phyloP scores from a whole-genome alignment of 92 coral and sea anemone species.

The Parazoanthus swiftii region DNA sequence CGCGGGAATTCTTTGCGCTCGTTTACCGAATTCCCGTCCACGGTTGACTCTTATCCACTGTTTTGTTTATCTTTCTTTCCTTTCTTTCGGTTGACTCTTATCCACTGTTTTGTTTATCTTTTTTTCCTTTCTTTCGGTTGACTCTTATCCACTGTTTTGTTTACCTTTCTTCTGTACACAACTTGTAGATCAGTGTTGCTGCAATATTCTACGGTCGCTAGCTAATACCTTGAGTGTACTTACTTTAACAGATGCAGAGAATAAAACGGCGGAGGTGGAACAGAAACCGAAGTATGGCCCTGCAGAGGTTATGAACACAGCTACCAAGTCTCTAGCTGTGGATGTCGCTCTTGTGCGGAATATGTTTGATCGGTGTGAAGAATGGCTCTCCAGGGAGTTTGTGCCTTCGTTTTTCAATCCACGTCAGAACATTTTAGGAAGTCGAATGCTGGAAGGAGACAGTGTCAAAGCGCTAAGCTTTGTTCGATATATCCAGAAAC shows the following conservation, averaged over 20 bases:
- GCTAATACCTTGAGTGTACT: not conserved
- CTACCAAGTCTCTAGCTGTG: not conserved
- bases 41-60: no score
- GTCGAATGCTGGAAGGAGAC: slow-evolving; percentile 38
- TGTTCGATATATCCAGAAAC: slow-evolving; percentile 40
- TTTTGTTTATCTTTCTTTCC: no score
- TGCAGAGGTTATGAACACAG: slow-evolving; percentile 38
- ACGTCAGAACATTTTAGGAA: slow-evolving; percentile 48
- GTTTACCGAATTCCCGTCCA: no score
- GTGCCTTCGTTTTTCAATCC: slow-evolving; percentile 57
- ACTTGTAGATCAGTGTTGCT: no score
- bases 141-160: no score
- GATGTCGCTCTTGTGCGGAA: slow-evolving; percentile 8
- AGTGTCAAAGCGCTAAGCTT: slow-evolving; percentile 35
- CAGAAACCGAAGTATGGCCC: slow-evolving; percentile 30
- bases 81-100: no score
- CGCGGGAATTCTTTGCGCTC: no score
- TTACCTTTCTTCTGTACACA: no score
- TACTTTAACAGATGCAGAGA: not conserved
- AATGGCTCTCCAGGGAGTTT: slow-evolving; percentile 48
- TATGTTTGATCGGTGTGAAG: slow-evolving; percentile 42
- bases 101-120: no score
- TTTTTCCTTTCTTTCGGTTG: no score
- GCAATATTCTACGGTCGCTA: no score
- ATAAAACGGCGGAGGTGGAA: not conserved